Evolutionary conservation across 2,888 invertebrate genomes (phyloP), one percentile per base, ranked within the genome.

Genomic region (Drosophila suboccidentalis): DNA sequence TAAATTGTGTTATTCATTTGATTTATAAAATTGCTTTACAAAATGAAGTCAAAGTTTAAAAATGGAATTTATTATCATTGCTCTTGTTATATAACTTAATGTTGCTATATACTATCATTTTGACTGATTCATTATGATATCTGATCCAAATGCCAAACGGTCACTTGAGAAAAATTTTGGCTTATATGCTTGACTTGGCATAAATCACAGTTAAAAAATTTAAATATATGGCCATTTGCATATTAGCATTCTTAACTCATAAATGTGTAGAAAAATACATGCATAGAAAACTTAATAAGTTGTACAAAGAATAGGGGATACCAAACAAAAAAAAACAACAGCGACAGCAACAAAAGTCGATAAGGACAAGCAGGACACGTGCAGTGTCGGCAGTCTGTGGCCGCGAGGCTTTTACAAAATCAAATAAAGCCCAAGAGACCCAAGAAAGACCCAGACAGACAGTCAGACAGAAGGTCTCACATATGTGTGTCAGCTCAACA

Each of bases 191-290:
- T 74, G 69, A 75, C 67, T 63, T 57, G 63, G 53, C 72, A 87
- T 82, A 82, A 82, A 84, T 82, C 85, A 78, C 51, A 43, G 61
- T 54, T 49, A 55, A 50, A 68, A 77, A 68, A 77, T 71, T 71
- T 63, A 78, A 66, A 58, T 54, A 65, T 67, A 64, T 61, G 59
- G 49, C 49, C 61, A 51, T 62, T 58, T 10, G 65, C 85, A 75
- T 81, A 87, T 82, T 82, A 87, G 81, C 76, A 81, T 71, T 75
- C 62, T 53, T 36, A 47, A 60, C 71, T 65, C 78, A 78, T 78
- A 87, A 71, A 81, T 81, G 68, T 32, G n/a, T 38, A 55, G 50
- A 36, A 60, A 55, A 71, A 66, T 75, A 65, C 68, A 74, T 74
- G 78, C 58, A 47, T 41, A 22, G 78, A 57, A 74, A 70, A 54